Evolutionary conservation across 2,113 vertebrate species (phyloP).

Genomic region (Gopherus flavomarginatus): DNA sequence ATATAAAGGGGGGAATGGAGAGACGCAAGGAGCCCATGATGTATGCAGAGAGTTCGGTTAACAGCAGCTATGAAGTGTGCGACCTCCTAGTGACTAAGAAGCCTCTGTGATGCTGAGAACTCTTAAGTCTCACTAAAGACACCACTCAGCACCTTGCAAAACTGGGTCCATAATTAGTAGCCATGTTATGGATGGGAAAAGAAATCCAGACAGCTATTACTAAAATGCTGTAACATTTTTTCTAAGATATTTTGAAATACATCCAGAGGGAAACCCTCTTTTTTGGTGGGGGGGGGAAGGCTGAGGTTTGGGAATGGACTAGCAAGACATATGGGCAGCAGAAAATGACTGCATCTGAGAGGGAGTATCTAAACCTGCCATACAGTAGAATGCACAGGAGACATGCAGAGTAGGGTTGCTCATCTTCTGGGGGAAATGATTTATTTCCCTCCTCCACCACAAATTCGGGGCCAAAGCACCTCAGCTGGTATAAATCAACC

Average conservation of each 20-base stretch:
- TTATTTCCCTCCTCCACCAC: conserved; percentile 4
- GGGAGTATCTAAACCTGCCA: not conserved
- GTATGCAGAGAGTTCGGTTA: not conserved
- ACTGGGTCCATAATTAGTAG: not conserved
- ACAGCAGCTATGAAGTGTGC: not conserved
- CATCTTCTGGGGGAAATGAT: not conserved
- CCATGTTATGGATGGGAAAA: not conserved
- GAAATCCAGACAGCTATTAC: not conserved
- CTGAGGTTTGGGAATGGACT: not conserved
- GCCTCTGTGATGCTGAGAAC: not conserved
- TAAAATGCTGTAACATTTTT: conserved; percentile 32
- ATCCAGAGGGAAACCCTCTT: conserved; percentile 30
- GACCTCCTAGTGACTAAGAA: not conserved
- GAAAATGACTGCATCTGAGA: not conserved
- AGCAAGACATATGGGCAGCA: conserved; percentile 9
- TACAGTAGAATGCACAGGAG: not conserved
- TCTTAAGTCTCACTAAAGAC: not conserved
- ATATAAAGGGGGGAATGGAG: not conserved
- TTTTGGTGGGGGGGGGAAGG: not conserved
- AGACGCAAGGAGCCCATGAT: not conserved
- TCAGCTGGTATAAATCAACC: not conserved
- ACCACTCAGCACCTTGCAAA: conserved; percentile 2
- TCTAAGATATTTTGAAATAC: conserved; percentile 35
- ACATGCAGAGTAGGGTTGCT: not conserved
- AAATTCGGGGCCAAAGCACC: not conserved